Conservation (phyloP, 1,140 invertebrate species). For the Hylyphantes graminicola region DNA sequence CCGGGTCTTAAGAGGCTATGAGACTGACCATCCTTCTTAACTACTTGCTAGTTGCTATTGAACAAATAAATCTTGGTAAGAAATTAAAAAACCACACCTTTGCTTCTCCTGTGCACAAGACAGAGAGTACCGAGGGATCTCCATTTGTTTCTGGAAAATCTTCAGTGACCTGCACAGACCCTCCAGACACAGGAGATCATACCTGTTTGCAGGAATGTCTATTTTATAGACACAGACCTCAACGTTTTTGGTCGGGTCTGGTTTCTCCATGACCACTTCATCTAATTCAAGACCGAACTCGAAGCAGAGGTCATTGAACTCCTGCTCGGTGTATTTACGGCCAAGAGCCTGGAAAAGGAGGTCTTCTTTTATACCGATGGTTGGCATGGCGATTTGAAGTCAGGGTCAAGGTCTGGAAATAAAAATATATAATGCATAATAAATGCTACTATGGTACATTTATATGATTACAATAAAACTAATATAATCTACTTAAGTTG, state of each 20-base stretch:
- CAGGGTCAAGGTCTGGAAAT: too few relatives aligned
- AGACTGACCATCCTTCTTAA: too few relatives aligned
- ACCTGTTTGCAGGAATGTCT: constrained; percentile 96
- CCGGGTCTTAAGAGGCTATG: too few relatives aligned
- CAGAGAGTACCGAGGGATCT: constrained; percentile 71
- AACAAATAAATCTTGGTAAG: too few relatives aligned
- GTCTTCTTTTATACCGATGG: constrained; percentile 87
- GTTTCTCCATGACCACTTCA: constrained; percentile 83
- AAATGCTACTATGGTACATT: too few relatives aligned
- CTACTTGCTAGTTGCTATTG: too few relatives aligned
- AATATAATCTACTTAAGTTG: too few relatives aligned
- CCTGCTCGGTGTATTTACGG: constrained; percentile 84
- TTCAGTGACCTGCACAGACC: constrained; percentile 86
- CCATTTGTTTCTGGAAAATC: constrained; percentile 86
- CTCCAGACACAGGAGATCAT: constrained; percentile 96
- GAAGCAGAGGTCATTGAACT: constrained; percentile 96
- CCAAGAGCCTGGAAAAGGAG: constrained; percentile 83
- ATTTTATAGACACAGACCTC: constrained; percentile 92
- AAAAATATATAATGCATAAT: too few relatives aligned
- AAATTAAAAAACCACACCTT: too few relatives aligned
- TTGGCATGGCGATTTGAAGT: constrained; percentile 78
- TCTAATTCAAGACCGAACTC: constrained; percentile 97
- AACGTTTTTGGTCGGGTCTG: constrained; percentile 72
- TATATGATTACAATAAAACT: too few relatives aligned
- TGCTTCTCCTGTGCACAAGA: constrained; percentile 73